Conservation (phyloP, 2,888 invertebrate genomes). For the Cylloceria caligata region DNA sequence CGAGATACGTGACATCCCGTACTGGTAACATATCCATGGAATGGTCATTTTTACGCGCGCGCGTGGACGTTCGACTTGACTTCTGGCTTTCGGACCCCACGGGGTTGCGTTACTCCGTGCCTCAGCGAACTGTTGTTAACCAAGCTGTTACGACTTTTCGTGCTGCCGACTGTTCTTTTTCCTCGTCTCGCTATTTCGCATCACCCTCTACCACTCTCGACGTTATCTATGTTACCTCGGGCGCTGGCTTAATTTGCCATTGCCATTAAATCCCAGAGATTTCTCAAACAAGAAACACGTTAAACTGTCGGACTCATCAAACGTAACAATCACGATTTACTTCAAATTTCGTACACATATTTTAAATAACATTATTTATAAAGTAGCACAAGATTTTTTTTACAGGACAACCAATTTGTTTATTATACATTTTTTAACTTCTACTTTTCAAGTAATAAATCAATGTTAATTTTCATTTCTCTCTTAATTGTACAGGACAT, state of each 20-base stretch:
- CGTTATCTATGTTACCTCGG: conserved; percentile 36
- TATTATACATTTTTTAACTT: too few relatives aligned
- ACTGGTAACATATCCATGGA: conserved; percentile 36
- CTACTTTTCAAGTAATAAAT: too few relatives aligned
- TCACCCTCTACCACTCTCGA: not conserved
- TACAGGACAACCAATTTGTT: too few relatives aligned
- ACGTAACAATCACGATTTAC: conserved; percentile 6
- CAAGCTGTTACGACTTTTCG: conserved; percentile 64
- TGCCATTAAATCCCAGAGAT: conserved; percentile 42
- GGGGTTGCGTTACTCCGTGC: conserved; percentile 19
- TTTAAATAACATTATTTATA: too few relatives aligned
- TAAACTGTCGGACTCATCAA: not conserved
- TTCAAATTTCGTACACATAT: too few relatives aligned
- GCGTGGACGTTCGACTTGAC: conserved; percentile 29
- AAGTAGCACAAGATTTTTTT: too few relatives aligned
- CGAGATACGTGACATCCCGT: conserved; percentile 60
- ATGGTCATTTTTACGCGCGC: conserved; percentile 60
- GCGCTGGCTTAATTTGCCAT: conserved; percentile 50
- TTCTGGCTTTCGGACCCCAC: not conserved
- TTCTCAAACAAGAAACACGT: conserved; percentile 2
- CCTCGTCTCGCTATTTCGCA: conserved; percentile 13
- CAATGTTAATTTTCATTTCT: too few relatives aligned
- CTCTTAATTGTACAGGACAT: too few relatives aligned
- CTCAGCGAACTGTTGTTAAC: conserved; percentile 41
- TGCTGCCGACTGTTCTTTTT: conserved; percentile 37